Evolutionary conservation across 2,888 invertebrate genomes (phyloP).

Genomic region (Nephrotoma appendiculata): DNA sequence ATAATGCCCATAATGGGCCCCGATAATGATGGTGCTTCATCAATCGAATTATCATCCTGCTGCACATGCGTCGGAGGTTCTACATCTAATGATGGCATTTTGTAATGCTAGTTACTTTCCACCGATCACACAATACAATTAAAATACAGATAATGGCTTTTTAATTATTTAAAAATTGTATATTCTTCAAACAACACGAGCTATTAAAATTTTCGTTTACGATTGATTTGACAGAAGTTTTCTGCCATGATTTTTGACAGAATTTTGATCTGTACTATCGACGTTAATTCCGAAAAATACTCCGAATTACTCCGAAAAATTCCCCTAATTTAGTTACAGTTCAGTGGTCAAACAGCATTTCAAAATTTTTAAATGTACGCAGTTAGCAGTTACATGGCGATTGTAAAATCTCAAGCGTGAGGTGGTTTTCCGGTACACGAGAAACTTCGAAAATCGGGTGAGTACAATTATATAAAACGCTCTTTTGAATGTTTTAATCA

Average conservation of each 20-base stretch:
- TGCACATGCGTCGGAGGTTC: conserved; percentile 13
- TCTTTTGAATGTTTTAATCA: no score
- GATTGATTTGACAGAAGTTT: background rate
- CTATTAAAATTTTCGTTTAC: background rate
- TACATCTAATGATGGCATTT: conserved; percentile 26
- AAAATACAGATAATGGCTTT: background rate
- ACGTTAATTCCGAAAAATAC: no score
- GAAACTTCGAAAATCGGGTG: no score
- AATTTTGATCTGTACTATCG: no score
- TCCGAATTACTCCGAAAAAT: no score
- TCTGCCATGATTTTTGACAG: background rate
- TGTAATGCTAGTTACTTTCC: background rate
- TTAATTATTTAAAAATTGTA: background rate
- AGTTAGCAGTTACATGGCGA: no score
- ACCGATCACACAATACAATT: background rate
- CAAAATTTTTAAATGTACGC: no score
- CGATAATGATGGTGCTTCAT: conserved; percentile 23
- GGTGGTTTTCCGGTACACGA: no score
- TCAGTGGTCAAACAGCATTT: no score
- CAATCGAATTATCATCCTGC: conserved; percentile 12
- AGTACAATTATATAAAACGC: no score
- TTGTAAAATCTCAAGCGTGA: no score
- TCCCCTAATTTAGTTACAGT: no score
- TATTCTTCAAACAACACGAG: background rate
- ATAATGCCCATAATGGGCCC: conserved; percentile 81